These are phyloP conservation scores for Misgurnus mizolepis DNA, from an alignment of 2,113 vertebrate genomes.

Conservation along the genomic window DNA sequence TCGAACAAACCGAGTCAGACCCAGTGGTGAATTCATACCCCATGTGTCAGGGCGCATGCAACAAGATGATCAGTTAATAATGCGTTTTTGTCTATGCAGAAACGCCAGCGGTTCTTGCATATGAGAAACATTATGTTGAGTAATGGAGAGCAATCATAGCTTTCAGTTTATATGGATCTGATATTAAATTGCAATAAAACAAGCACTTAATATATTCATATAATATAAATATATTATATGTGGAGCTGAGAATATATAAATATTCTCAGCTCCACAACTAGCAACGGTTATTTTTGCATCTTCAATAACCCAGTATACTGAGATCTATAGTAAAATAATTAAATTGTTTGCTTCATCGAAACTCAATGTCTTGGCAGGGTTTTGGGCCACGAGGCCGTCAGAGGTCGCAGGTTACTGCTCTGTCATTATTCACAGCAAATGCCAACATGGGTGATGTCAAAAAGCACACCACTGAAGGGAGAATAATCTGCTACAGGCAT, in stretches of 20 bases:
- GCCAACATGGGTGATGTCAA: not conserved
- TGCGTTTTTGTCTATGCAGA: not conserved
- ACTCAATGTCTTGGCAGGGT: slow-evolving; percentile 6
- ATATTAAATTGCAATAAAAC: slow-evolving; percentile 22
- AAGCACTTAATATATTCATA: not conserved
- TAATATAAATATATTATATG: no score
- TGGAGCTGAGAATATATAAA: no score
- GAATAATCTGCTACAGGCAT: slow-evolving; percentile 25
- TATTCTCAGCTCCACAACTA: not conserved
- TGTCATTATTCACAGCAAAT: slow-evolving; percentile 23
- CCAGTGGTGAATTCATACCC: not conserved
- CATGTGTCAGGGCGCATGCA: not conserved
- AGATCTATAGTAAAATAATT: not conserved
- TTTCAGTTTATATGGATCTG: slow-evolving; percentile 5
- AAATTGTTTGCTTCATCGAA: not conserved
- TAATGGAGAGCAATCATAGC: not conserved
- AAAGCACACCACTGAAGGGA: slow-evolving; percentile 16
- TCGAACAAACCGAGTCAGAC: slow-evolving; percentile 15
- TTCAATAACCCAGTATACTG: not conserved
- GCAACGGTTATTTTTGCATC: not conserved
- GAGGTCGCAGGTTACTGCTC: slow-evolving; percentile 14
- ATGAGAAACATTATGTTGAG: not conserved
- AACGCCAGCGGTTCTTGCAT: not conserved
- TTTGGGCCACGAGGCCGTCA: not conserved
- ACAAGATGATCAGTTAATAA: not conserved